phyloP scores from a whole-genome alignment of 2,888 invertebrate genomes.

The Plebejus anna region DNA sequence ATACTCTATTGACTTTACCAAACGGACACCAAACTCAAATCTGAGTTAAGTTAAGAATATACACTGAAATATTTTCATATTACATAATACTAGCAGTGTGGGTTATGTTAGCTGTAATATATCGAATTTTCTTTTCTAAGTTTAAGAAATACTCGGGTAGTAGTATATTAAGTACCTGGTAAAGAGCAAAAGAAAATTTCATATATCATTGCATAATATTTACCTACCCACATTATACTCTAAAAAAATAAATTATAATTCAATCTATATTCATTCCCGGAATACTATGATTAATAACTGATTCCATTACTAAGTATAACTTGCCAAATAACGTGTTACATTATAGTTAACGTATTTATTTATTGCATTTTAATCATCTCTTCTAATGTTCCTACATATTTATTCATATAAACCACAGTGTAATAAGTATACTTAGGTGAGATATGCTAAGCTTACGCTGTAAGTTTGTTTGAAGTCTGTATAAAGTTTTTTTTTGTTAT shows the following conservation, averaged over 20 bases:
- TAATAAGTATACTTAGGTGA: constrained; percentile 42
- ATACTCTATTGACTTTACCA: not conserved
- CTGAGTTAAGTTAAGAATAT: not conserved
- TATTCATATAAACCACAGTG: constrained; percentile 42
- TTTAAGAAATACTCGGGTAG: not conserved
- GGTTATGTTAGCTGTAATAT: not conserved
- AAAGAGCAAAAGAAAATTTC: not conserved
- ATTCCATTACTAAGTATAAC: constrained; percentile 51
- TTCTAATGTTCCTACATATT: constrained; percentile 64
- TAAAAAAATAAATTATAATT: not conserved
- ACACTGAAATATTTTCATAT: not conserved
- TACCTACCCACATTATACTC: not conserved
- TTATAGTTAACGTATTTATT: constrained; percentile 47
- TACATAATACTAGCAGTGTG: not conserved
- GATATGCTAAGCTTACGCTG: constrained; percentile 57
- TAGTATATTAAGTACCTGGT: not conserved
- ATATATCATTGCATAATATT: not conserved
- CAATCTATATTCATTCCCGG: constrained; percentile 39
- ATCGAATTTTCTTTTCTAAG: not conserved
- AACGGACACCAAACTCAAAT: constrained; percentile 5
- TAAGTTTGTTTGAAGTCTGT: constrained; percentile 65
- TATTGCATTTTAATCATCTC: constrained; percentile 57
- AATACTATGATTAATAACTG: constrained; percentile 33
- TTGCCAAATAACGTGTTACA: constrained; percentile 59
- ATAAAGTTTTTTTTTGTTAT: constrained; percentile 64